Conservation (phyloP, 2,113 vertebrate species). For the Phylloscopus whistleri region DNA sequence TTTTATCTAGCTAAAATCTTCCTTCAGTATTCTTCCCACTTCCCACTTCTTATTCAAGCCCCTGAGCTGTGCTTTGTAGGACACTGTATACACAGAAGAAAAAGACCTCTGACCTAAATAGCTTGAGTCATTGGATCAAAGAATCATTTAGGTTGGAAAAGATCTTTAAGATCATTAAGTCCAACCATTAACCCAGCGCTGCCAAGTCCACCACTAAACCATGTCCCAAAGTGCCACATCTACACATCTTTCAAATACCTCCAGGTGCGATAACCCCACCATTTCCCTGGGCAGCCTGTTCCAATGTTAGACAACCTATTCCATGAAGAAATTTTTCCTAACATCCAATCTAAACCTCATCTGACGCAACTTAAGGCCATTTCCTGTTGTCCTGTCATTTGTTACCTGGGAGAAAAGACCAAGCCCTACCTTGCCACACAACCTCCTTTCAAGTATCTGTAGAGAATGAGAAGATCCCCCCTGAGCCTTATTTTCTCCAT, state of each 20-base stretch:
- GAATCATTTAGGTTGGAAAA: background rate
- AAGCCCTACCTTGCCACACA: background rate
- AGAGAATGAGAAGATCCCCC: background rate
- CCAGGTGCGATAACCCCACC: too few relatives aligned
- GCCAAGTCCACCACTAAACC: background rate
- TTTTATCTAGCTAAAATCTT: background rate
- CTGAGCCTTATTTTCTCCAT: background rate
- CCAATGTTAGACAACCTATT: background rate
- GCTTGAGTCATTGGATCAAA: background rate
- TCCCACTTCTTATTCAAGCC: too few relatives aligned
- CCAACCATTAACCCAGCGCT: background rate
- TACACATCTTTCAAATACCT: background rate
- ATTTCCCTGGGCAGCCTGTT: background rate
- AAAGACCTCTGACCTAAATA: background rate
- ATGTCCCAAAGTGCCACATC: background rate
- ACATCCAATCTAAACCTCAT: background rate
- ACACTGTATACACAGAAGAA: background rate
- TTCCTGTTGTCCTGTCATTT: background rate
- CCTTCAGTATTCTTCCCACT: background rate
- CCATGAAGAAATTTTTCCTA: background rate
- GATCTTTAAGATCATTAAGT: background rate
- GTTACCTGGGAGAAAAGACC: background rate
- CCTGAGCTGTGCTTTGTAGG: background rate
- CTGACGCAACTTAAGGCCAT: background rate
- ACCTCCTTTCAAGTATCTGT: background rate